Evolutionary conservation across 2,888 invertebrate species (phyloP), one percentile per base, ranked within the genome.

Genomic region (Antheraea yamamai): DNA sequence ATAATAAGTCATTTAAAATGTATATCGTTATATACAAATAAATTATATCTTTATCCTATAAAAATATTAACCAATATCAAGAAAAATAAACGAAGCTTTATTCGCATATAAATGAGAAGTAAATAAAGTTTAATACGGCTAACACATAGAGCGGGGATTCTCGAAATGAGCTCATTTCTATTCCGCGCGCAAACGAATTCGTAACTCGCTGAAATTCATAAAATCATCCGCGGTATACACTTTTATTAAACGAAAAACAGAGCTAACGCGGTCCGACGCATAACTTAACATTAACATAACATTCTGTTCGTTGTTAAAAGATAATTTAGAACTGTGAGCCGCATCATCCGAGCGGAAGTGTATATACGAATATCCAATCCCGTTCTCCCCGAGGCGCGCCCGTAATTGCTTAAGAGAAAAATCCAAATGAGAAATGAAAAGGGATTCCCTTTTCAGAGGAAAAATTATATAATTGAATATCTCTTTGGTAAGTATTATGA

Each of bases 381-480:
- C 88, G 82, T 88, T 86, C 82, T 85, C 90, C 92, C 91, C 87
- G 87, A 87, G 91, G 92, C 92, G 85, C 82, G 80, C 87, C 81
- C 85, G 90, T 95, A 94, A 95, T 95, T 94, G 94, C 93, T 94
- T 94, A 94, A 94, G 94, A 94, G 94, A 94, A 94, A 94, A 94
- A 95, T 95, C 94, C 94, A 94, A 94, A 94, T 94, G 94, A 95
- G 93, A 95, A 95, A 94, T 94, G 93, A 94, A 94, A 94, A 93
- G 93, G 93, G 93, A 93, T 89, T 92, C 93, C 92, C 90, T 92
- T 92, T 93, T 91, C 91, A 91, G 90, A 92, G 91, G 90, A 93
- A 93, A 94, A 94, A 94, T 94, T 94, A 94, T 92, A 94, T 95
- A 94, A 95, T 95, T 94, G 92, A 94, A 95, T 95, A 94, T 94